These are phyloP conservation scores for Oreonectes daqikongensis DNA, from an alignment of 2,797 vertebrate genomes.

Conservation along the genomic window DNA sequence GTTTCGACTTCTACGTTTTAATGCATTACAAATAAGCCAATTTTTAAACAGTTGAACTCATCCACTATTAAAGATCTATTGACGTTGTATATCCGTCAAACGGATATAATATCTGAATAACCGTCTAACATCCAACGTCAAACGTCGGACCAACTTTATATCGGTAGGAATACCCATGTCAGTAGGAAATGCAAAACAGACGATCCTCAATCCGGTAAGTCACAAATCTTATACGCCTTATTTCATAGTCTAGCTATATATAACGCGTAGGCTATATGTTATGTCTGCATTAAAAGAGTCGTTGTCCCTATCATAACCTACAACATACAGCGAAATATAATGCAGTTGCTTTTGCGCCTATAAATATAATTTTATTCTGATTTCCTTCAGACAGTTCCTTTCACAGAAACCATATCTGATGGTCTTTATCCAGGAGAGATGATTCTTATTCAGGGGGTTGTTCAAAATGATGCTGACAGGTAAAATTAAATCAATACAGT, in stretches of 20 bases:
- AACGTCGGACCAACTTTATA: no score
- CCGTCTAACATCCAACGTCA: no score
- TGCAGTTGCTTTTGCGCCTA: background rate
- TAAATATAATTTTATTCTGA: background rate
- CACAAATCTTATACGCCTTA: background rate
- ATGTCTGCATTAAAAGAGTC: background rate
- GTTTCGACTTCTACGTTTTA: no score
- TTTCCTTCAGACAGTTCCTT: conserved; percentile 81
- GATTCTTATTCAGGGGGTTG: conserved; percentile 84
- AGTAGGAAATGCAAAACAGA: conserved; percentile 79
- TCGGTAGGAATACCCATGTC: conserved; percentile 70
- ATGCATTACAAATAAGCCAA: no score
- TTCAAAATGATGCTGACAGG: conserved; percentile 88
- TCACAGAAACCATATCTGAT: conserved; percentile 84
- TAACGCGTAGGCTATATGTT: background rate
- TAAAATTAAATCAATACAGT: conserved; percentile 60
- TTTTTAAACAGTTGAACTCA: no score
- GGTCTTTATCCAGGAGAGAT: conserved; percentile 86
- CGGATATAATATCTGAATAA: no score
- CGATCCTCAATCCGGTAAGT: conserved; percentile 78
- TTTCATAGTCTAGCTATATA: background rate
- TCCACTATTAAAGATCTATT: no score
- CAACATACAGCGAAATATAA: background rate
- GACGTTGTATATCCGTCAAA: no score
- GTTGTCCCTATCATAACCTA: background rate